Evolutionary conservation across 2,888 invertebrate species (phyloP).

Genomic region (Noctua comes): DNA sequence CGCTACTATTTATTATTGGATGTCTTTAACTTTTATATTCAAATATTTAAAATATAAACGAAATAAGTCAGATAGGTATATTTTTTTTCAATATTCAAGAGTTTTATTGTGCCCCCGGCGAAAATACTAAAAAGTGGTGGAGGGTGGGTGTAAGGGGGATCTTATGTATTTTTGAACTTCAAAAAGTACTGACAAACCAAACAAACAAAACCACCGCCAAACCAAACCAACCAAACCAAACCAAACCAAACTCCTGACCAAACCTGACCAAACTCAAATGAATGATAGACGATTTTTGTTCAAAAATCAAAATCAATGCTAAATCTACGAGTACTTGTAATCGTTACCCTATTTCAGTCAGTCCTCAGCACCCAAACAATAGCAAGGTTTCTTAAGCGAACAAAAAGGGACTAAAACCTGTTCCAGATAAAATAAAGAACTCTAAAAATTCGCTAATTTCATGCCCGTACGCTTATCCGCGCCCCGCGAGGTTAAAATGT

Average conservation of each 20-base stretch:
- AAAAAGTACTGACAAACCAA: too few relatives aligned
- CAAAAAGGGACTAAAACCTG: background rate
- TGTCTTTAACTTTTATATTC: background rate
- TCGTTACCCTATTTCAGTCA: background rate
- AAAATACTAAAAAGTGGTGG: background rate
- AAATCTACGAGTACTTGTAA: background rate
- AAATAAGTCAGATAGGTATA: background rate
- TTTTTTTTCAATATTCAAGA: background rate
- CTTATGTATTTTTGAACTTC: background rate
- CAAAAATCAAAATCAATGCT: too few relatives aligned
- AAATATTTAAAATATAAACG: background rate
- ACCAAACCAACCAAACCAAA: too few relatives aligned
- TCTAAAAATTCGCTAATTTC: slow-evolving; percentile 62
- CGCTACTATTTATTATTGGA: background rate
- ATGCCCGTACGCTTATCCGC: slow-evolving; percentile 72
- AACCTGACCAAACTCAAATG: too few relatives aligned
- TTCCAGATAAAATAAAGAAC: slow-evolving; percentile 9
- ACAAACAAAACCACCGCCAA: too few relatives aligned
- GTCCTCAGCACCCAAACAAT: background rate
- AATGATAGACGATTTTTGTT: background rate
- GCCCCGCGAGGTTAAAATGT: slow-evolving; percentile 75
- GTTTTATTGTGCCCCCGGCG: background rate
- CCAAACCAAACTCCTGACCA: too few relatives aligned
- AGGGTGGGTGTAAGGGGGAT: background rate
- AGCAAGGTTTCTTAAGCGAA: background rate